Evolutionary conservation across 1,140 invertebrate genomes (phyloP).

Genomic region (Bombus confusus): DNA sequence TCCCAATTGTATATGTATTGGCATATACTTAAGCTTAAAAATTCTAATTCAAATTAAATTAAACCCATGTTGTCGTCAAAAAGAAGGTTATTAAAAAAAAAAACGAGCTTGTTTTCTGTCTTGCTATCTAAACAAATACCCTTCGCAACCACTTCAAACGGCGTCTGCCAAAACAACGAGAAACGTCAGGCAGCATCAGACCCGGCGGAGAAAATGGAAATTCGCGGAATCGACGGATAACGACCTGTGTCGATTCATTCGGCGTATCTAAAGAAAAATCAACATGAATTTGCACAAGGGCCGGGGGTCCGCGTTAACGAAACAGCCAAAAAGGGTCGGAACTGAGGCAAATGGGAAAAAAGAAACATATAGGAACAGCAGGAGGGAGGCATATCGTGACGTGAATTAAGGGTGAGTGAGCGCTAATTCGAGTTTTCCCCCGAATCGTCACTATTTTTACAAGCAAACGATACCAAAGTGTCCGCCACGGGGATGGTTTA

Average conservation of each 20-base stretch:
- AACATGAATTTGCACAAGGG: slow-evolving; percentile 38
- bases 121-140: background rate
- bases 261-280: slow-evolving; percentile 41
- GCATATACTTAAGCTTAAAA: too few species aligned
- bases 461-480: slow-evolving; percentile 63
- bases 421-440: slow-evolving; percentile 69
- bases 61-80: background rate
- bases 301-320: slow-evolving; percentile 22
- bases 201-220: slow-evolving; percentile 5
- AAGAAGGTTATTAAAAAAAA: background rate
- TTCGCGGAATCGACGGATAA: slow-evolving; percentile 8
- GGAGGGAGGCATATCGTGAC: slow-evolving; percentile 46
- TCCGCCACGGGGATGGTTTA: slow-evolving; percentile 56
- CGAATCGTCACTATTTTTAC: slow-evolving; percentile 75
- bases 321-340: slow-evolving; percentile 31
- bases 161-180: background rate
- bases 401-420: slow-evolving; percentile 61
- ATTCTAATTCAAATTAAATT: background rate
- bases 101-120: background rate
- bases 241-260: slow-evolving; percentile 16
- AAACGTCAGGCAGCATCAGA: background rate
- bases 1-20: too few species aligned
- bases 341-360: background rate
- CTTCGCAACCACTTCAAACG: background rate
- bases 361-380: slow-evolving; percentile 31